Conservation (phyloP, 2,888 invertebrate species). For the Trachelus troglodyta region DNA sequence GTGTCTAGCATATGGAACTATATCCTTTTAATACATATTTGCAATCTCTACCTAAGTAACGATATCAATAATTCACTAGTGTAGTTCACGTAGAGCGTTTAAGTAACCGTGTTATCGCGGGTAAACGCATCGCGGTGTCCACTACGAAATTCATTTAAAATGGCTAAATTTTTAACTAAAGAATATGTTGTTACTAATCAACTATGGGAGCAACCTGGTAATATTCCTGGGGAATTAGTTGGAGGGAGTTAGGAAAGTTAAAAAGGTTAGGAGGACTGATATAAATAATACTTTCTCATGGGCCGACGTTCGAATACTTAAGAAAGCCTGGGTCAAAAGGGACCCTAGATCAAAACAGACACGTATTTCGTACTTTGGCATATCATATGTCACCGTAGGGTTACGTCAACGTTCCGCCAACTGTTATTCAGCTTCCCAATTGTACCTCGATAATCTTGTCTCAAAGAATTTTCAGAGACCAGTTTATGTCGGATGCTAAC, state of each 20-base stretch:
- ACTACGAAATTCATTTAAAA: background rate
- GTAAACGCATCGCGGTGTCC: background rate
- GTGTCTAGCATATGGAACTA: conserved; percentile 19
- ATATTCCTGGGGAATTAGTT: background rate
- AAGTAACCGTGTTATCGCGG: background rate
- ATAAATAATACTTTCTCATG: conserved; percentile 43
- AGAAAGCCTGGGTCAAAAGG: conserved; percentile 39
- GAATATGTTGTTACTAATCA: background rate
- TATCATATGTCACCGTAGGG: background rate
- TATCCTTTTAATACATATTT: conserved; percentile 26
- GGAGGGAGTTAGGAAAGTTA: background rate
- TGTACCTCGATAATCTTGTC: background rate
- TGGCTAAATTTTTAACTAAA: background rate
- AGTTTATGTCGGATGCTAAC: background rate
- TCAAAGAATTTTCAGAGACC: background rate
- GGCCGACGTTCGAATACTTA: conserved; percentile 23
- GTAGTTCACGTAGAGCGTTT: background rate
- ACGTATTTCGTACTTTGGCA: background rate
- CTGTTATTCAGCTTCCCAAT: background rate
- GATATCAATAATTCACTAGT: background rate
- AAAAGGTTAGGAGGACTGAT: background rate
- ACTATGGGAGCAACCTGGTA: background rate
- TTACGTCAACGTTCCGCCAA: background rate
- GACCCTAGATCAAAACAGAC: conserved; percentile 23
- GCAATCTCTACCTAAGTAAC: conserved; percentile 9